Evolutionary conservation across 23 tunicate species (phyloP).

Genomic region (Trididemnum clinides): DNA sequence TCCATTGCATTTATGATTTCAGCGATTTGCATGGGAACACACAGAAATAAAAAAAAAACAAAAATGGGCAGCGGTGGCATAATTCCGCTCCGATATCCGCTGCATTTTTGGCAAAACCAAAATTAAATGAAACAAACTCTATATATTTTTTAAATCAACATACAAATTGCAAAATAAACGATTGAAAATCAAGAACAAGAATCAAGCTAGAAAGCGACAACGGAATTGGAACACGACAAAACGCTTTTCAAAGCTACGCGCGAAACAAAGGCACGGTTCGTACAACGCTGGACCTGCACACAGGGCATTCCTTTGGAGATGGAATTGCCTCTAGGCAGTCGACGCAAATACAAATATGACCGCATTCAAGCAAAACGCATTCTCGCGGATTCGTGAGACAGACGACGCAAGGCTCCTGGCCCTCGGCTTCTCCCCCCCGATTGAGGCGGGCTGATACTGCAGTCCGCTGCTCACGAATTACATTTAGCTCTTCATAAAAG

Average conservation of each 20-base stretch:
- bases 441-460: slow-evolving; percentile 2
- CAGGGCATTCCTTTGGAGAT: slow-evolving; percentile 75
- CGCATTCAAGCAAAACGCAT: slow-evolving; percentile 79
- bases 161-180: too few species aligned
- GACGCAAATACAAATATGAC: slow-evolving; percentile 87
- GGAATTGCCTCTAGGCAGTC: slow-evolving; percentile 85
- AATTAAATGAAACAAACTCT: too few species aligned
- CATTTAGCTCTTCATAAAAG: slow-evolving; percentile 32
- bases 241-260: slow-evolving; percentile 8
- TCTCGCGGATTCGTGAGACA: slow-evolving; percentile 89
- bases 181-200: too few species aligned
- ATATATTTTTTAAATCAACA: too few species aligned
- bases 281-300: slow-evolving; percentile 60
- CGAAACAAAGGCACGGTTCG: slow-evolving; percentile 69
- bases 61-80: too few species aligned
- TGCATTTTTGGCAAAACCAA: too few species aligned
- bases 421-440: not conserved
- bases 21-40: too few species aligned
- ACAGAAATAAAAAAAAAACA: too few species aligned
- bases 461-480: slow-evolving; percentile 44
- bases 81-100: too few species aligned
- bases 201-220: too few species aligned
- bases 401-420: slow-evolving; percentile 49
- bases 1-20: too few species aligned
- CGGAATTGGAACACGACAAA: too few species aligned